A percentile compares a stretch with the other conserved stretches of the same genome.
Evolutionary conservation across 2,888 invertebrate genomes (phyloP).

Genomic region (Leucophora obtusa): DNA sequence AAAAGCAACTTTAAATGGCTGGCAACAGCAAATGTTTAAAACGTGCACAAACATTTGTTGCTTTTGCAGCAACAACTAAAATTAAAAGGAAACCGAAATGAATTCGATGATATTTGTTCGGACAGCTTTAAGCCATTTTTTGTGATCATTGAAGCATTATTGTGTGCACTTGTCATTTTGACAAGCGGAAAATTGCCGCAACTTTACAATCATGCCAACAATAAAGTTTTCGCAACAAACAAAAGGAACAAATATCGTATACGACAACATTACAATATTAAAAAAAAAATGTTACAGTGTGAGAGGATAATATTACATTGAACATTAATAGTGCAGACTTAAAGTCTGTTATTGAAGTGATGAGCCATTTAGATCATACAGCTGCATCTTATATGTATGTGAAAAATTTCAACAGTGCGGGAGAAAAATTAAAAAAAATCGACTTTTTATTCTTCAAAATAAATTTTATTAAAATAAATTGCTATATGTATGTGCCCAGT

Average conservation of each 20-base stretch:
- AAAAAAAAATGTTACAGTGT: background rate
- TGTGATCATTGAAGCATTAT: conserved; percentile 51
- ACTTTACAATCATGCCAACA: conserved; percentile 34
- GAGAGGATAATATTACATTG: background rate
- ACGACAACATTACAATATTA: conserved; percentile 33
- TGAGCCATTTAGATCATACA: too few relatives aligned
- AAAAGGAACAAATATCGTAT: conserved; percentile 21
- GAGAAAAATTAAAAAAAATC: too few relatives aligned
- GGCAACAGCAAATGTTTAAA: background rate
- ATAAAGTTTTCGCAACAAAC: conserved; percentile 22
- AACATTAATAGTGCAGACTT: too few relatives aligned
- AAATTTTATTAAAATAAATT: too few relatives aligned
- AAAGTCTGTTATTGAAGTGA: too few relatives aligned
- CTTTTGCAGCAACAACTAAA: conserved; percentile 10
- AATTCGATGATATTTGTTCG: conserved; percentile 51
- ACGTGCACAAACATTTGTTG: background rate
- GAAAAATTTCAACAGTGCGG: too few relatives aligned
- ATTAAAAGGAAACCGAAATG: conserved; percentile 43
- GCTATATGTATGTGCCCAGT: too few relatives aligned
- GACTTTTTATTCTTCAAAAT: too few relatives aligned
- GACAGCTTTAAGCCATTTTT: conserved; percentile 55
- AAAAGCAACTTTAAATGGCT: background rate
- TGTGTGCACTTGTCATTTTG: conserved; percentile 63
- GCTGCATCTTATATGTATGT: too few relatives aligned
- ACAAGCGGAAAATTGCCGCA: conserved; percentile 62